Evolutionary conservation across 2,888 invertebrate genomes (phyloP).

Genomic region (Selenia dentaria): DNA sequence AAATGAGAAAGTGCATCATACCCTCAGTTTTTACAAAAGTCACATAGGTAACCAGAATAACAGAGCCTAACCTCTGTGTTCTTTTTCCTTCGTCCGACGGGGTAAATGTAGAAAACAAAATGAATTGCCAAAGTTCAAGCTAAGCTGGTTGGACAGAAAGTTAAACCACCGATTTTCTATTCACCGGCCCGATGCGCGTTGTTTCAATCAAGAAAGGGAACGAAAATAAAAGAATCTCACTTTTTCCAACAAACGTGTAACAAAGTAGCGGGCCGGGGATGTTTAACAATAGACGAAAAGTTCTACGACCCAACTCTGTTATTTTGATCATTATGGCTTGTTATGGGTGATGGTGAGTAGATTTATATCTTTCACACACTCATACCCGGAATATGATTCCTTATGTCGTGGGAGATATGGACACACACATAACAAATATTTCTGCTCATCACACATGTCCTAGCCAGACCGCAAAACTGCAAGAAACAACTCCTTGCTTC

Average conservation of each 20-base stretch:
- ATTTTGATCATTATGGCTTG: no score
- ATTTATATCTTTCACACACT: no score
- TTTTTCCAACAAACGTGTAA: conserved; percentile 23
- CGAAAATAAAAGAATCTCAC: conserved; percentile 45
- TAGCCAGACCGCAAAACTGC: no score
- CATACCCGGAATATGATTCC: no score
- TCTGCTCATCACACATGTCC: no score
- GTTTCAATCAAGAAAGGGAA: conserved; percentile 64
- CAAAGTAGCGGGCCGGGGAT: conserved; percentile 12
- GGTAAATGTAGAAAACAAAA: conserved; percentile 49
- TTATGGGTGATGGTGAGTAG: no score
- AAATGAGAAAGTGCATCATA: conserved; percentile 27
- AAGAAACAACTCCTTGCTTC: no score
- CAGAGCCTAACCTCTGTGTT: conserved; percentile 38
- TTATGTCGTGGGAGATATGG: no score
- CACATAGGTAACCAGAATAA: conserved; percentile 37
- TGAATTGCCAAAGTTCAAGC: conserved; percentile 54
- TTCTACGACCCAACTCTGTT: no score
- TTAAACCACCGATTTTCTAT: conserved; percentile 62
- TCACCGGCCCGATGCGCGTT: conserved; percentile 50
- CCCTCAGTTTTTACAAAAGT: conserved; percentile 26
- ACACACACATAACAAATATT: no score
- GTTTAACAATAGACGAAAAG: background rate
- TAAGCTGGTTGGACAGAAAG: conserved; percentile 50
- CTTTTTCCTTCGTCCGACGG: conserved; percentile 40